phyloP scores from a whole-genome alignment of 2,797 vertebrate species.

The Acanthopagrus latus region DNA sequence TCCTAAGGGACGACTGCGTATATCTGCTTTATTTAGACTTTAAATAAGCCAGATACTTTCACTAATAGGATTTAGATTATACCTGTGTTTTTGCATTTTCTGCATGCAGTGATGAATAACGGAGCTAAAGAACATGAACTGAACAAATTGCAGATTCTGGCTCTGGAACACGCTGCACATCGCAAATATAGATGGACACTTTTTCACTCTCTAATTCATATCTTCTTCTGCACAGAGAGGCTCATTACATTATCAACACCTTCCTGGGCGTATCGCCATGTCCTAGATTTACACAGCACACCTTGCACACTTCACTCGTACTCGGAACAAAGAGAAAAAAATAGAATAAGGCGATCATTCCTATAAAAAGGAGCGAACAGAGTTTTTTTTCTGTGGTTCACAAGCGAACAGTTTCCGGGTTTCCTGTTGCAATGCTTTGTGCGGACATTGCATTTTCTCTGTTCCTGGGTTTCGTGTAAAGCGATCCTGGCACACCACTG shows the following conservation, averaged over 20 bases:
- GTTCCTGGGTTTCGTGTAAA: conserved; percentile 81
- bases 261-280: conserved; percentile 65
- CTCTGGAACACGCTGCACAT: conserved; percentile 43
- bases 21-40: conserved; percentile 32
- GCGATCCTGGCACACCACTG: conserved; percentile 74
- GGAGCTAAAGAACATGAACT: conserved; percentile 35
- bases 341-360: conserved; percentile 41
- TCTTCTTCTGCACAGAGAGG: conserved; percentile 59
- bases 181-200: conserved; percentile 55
- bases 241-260: conserved; percentile 71
- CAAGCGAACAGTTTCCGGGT: conserved; percentile 72
- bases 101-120: conserved; percentile 35
- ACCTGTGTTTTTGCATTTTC: conserved; percentile 28
- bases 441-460: conserved; percentile 77
- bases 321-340: conserved; percentile 39
- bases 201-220: conserved; percentile 52
- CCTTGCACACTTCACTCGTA: conserved; percentile 56
- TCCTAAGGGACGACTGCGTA: conserved; percentile 13
- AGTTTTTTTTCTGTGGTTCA: conserved; percentile 60
- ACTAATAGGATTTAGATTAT: conserved; percentile 7
- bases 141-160: conserved; percentile 43
- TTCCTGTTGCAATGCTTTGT: conserved; percentile 81
- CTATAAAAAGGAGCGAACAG: conserved; percentile 43
- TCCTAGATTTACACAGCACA: conserved; percentile 70
- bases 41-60: no score